Evolutionary conservation across 2,797 vertebrate species (phyloP).

Genomic region (Columba guinea): DNA sequence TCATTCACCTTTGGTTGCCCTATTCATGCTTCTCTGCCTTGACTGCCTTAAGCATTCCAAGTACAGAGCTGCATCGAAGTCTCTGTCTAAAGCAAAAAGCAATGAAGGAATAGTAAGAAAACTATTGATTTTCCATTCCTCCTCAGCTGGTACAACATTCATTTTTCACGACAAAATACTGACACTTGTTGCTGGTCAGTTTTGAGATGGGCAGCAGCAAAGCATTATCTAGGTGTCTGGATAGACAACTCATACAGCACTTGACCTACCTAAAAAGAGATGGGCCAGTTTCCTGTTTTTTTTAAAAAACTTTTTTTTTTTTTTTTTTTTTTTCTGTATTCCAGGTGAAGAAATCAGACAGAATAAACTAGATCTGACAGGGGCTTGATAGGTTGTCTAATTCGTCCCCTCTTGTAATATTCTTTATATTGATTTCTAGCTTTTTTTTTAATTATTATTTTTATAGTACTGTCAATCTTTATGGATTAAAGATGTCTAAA

Average conservation of each 20-base stretch:
- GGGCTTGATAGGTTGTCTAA: not conserved
- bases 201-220: not conserved
- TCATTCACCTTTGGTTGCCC: not conserved
- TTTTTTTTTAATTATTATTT: not conserved
- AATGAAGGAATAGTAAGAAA: not conserved
- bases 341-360: not conserved
- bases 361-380: not conserved
- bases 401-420: not conserved
- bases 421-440: not conserved
- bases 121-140: not conserved
- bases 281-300: not conserved
- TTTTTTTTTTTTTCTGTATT: not conserved
- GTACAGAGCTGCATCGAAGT: not conserved
- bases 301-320: not conserved
- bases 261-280: not conserved
- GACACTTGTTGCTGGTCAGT: not conserved
- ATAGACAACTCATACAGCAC: not conserved
- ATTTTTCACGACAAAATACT: not conserved
- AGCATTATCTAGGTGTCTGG: not conserved
- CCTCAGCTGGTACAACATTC: not conserved
- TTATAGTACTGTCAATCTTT: not conserved
- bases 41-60: not conserved
- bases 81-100: not conserved
- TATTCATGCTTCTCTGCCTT: conserved; percentile 11
- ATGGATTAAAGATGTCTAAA: not conserved